Evolutionary conservation across 2,797 vertebrate genomes (phyloP).

Genomic region (Tokudaia muenninki): DNA sequence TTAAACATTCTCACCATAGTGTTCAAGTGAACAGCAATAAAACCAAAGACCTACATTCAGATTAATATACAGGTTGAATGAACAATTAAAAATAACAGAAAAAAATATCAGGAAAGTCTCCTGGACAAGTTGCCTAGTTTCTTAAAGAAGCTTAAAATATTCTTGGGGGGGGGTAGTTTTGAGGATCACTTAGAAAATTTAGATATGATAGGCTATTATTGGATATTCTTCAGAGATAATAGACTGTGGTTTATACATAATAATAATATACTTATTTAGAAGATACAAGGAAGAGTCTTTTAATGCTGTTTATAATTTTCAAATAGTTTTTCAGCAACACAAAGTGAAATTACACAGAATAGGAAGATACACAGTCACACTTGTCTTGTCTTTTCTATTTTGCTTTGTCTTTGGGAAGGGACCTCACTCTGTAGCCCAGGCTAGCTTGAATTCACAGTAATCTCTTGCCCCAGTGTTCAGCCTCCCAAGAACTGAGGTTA

Average conservation of each 20-base stretch:
- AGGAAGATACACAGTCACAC: not conserved
- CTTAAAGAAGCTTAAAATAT: slow-evolving; percentile 46
- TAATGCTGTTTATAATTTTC: slow-evolving; percentile 15
- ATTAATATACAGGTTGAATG: not conserved
- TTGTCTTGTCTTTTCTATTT: not conserved
- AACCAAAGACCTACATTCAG: not conserved
- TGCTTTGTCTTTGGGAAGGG: not conserved
- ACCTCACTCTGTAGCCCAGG: not conserved
- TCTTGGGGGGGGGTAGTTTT: not conserved
- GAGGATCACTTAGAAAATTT: slow-evolving; percentile 36
- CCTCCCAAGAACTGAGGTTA: not conserved
- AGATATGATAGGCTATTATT: slow-evolving; percentile 7
- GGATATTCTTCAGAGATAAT: not conserved
- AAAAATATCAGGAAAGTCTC: slow-evolving; percentile 18
- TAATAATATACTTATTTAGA: not conserved
- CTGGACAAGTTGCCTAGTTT: not conserved
- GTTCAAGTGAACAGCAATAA: slow-evolving; percentile 23
- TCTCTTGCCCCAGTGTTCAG: not conserved
- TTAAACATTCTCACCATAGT: slow-evolving; percentile 8
- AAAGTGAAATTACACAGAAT: slow-evolving; percentile 13
- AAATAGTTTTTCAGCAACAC: slow-evolving; percentile 28
- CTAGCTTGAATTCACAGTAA: not conserved
- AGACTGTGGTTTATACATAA: not conserved
- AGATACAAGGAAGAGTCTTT: not conserved
- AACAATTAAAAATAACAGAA: slow-evolving; percentile 1